Conservation (phyloP, 2,797 vertebrate species). For the Xenopus petersii region DNA sequence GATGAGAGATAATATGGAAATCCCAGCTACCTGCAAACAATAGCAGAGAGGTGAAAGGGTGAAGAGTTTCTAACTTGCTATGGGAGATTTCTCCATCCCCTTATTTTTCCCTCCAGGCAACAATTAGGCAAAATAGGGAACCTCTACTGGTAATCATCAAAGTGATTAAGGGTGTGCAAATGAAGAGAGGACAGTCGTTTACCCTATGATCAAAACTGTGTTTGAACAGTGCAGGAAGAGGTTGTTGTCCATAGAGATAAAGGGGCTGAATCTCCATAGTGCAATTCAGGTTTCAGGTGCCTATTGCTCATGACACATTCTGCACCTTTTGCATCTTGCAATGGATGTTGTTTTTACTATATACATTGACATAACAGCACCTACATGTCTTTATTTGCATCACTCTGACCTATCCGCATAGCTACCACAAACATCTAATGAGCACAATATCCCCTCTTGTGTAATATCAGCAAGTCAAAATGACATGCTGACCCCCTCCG, state of each 20-base stretch:
- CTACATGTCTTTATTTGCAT: too few relatives aligned
- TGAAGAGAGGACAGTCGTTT: not conserved
- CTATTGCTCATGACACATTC: too few relatives aligned
- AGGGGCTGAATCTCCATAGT: not conserved
- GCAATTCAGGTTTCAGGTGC: not conserved
- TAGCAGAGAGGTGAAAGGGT: conserved; percentile 40
- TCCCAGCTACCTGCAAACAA: conserved; percentile 26
- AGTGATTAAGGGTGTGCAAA: conserved; percentile 13
- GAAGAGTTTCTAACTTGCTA: conserved; percentile 10
- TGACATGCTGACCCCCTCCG: too few relatives aligned
- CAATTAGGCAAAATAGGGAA: conserved; percentile 39
- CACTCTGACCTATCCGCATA: too few relatives aligned
- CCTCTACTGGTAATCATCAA: conserved; percentile 29
- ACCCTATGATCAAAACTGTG: not conserved
- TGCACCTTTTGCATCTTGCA: too few relatives aligned
- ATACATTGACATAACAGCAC: too few relatives aligned
- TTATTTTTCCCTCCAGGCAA: conserved; percentile 30
- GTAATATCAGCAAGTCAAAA: too few relatives aligned
- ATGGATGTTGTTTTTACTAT: too few relatives aligned
- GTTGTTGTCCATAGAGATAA: conserved; percentile 2
- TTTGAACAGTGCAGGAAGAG: not conserved
- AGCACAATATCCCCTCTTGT: too few relatives aligned
- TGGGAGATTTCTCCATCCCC: conserved; percentile 10
- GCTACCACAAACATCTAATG: too few relatives aligned
- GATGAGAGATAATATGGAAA: conserved; percentile 57